Evolutionary conservation across 2,797 vertebrate genomes (phyloP), one percentile per base, ranked within the genome.

Genomic region (Mycteria americana): DNA sequence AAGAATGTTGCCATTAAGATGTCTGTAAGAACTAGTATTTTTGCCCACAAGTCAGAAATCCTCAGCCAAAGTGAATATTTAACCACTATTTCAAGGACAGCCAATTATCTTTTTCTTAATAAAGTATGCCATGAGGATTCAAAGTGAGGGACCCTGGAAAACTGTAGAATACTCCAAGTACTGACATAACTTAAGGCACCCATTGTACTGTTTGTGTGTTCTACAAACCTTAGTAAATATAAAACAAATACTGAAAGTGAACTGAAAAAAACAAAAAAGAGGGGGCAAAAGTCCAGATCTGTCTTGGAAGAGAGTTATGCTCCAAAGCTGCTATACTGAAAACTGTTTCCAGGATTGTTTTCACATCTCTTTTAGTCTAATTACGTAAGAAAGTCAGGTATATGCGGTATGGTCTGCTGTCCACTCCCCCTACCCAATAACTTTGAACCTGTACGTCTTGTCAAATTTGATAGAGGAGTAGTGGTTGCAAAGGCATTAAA

Each of bases 21-120:
- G 25, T 46, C 92, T 70, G 30, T 53, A 69, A 59, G 72, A 69
- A 67, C 33, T 69, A 54, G 45, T 77, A 22, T 65, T 91, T 84
- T 92, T 67, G 65, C 48, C 69, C 88, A 69, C 33, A 43, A 88
- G 94, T 96, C 93, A 92, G 95, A 96, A 96, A 94, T 95, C 85
- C 54, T 94, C 81, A 79, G 63, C 11, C 77, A 72, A 87, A 87
- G 93, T 96, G 95, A 97, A 96, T 97, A 72, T 97, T 96, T 97
- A 97, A 97, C 94, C 70, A 85, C 24, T 39, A 6, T 75, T 92
- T 77, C 96, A 96, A 97, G 95, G 93, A 79, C 79, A 57, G 57
- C 25, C 9, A 60, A 46, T 78, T 67, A 72, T 91, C 57, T 86
- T 89, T 92, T 72, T 62, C 45, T 50, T 65, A 83, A 67, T 75